Conservation (phyloP, 2,113 vertebrate species). For the Sturnus vulgaris region DNA sequence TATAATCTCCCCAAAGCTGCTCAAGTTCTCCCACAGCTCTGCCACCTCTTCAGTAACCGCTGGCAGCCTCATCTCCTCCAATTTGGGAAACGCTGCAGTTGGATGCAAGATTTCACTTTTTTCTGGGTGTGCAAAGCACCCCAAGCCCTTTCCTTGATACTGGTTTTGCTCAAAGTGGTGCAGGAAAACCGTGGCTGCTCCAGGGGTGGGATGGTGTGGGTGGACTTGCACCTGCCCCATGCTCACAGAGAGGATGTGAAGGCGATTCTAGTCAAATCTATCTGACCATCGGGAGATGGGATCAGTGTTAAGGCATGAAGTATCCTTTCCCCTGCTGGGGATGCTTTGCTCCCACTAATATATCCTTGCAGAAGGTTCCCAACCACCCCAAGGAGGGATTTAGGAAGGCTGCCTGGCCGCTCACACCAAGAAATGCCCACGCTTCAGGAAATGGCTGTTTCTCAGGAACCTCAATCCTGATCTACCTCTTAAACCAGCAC, state of each 20-base stretch:
- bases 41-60: fast-evolving
- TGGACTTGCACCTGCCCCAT: fast-evolving
- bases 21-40: background rate
- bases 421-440: background rate
- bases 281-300: background rate
- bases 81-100: background rate
- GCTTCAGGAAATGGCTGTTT: background rate
- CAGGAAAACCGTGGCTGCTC: background rate
- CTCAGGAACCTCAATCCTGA: background rate
- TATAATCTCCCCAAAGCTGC: background rate
- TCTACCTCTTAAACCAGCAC: background rate
- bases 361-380: background rate
- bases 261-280: constrained; percentile 19
- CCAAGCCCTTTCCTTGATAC: constrained; percentile 1
- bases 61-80: background rate
- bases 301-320: constrained; percentile 62
- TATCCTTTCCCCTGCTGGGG: background rate
- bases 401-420: constrained; percentile 9
- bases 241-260: background rate
- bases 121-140: background rate
- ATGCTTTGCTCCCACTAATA: constrained; percentile 12
- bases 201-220: fast-evolving
- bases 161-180: background rate
- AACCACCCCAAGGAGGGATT: background rate
- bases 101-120: background rate